Base-by-base conservation (phyloP, 2,888 invertebrate species). In the Rhabditoides inermis region DNA sequence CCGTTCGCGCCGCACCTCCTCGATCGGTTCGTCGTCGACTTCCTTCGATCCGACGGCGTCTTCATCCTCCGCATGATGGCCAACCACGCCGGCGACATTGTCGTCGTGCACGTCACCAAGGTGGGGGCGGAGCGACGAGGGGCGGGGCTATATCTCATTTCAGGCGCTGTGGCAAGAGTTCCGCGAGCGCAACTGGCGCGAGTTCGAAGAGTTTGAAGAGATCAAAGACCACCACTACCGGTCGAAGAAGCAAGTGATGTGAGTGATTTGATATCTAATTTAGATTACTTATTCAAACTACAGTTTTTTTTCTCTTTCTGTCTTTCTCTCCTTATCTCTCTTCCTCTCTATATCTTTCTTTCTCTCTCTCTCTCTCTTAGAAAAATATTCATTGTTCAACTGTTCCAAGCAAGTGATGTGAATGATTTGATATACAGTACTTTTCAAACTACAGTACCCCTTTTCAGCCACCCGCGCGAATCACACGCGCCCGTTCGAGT, bases 141-240 rank as follows among this genome's bases (percentile, higher is more conserved):
- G 1, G 32, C 32, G 32, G 32, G 10, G 10, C 15, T 32, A 32
- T 10, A 59, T 53, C 28, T 51, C 61, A 40, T 58, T 60, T 37
- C 35, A 52, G 20, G 42, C 48, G 23, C 83, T 88, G 72, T 56
- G 70, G 73, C 45, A 51, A 5, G 69, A 67, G 44, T 69, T 63
- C 40, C 47, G 56, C 15, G 68, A 61, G 30, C 45, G 71, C 35
- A 72, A 73, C 45, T 72, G 70, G 72, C 41, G 66, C 23, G 72
- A 72, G 51, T 66, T 72, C 39, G 70, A 72, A 56, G 70, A 62
- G 51, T 61, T 60, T 50, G 66, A 66, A 40, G 66, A 66, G 49
- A 56, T 66, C 46, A 63, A 63, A 36, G 66, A 65, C 18, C 42
- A 54, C 30, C 53, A 53, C 25, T 12, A 12, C 36, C 27, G 37